Conservation (phyloP, 2,888 invertebrate genomes). For the Dione vanillae region DNA sequence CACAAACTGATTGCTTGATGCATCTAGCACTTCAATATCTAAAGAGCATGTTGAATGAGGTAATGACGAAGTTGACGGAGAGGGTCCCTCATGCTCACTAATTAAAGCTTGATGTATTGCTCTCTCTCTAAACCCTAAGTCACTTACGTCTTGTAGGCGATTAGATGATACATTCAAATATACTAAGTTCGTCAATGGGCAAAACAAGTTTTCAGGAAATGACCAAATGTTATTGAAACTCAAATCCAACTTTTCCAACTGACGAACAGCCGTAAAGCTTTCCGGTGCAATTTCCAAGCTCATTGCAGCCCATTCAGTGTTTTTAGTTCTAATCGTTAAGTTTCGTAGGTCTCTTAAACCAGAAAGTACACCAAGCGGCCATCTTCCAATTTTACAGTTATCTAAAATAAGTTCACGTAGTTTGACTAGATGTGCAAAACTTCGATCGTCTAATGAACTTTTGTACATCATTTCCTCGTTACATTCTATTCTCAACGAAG, state of each 20-base stretch:
- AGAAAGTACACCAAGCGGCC: conserved; percentile 91
- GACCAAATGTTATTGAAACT: conserved; percentile 96
- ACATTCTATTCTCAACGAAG: conserved; percentile 90
- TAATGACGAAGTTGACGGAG: conserved; percentile 68
- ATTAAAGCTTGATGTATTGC: conserved; percentile 86
- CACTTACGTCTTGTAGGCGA: conserved; percentile 93
- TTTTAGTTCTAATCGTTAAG: conserved; percentile 93
- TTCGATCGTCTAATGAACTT: conserved; percentile 90
- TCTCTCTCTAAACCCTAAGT: conserved; percentile 92
- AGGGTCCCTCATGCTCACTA: conserved; percentile 83
- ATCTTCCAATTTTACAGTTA: conserved; percentile 93
- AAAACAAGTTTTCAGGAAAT: conserved; percentile 93
- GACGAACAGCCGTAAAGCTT: conserved; percentile 90
- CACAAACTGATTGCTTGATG: conserved; percentile 93
- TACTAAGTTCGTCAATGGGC: conserved; percentile 91
- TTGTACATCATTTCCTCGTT: conserved; percentile 91
- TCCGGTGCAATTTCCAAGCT: conserved; percentile 92
- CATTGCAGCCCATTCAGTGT: conserved; percentile 93
- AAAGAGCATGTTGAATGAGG: conserved; percentile 87
- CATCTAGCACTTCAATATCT: conserved; percentile 92
- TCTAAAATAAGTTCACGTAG: conserved; percentile 92
- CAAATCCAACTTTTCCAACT: conserved; percentile 92
- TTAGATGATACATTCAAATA: conserved; percentile 94
- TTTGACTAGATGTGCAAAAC: conserved; percentile 91
- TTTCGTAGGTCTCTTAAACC: conserved; percentile 92